Evolutionary conservation across 2,888 invertebrate genomes (phyloP).

Genomic region (Itoplectis maculator): DNA sequence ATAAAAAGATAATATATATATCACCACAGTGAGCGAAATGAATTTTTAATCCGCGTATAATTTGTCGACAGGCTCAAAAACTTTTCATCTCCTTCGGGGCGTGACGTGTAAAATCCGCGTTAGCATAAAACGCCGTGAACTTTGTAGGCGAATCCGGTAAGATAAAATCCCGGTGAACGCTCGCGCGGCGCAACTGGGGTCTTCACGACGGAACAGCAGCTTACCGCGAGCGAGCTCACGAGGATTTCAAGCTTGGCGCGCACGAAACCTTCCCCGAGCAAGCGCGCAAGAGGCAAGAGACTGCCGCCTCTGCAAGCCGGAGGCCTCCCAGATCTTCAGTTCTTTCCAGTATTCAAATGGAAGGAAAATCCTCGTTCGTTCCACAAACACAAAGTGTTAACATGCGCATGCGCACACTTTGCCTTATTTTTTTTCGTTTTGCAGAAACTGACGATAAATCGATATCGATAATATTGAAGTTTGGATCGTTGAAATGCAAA

Average conservation of each 20-base stretch:
- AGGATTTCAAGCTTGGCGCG: slow-evolving; percentile 58
- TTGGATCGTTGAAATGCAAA: too few species aligned
- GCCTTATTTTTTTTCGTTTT: neutral
- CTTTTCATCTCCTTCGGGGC: slow-evolving; percentile 51
- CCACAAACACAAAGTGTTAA: slow-evolving; percentile 42
- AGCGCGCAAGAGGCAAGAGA: slow-evolving; percentile 8
- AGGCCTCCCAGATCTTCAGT: neutral
- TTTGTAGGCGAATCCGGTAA: slow-evolving; percentile 57
- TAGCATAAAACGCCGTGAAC: slow-evolving; percentile 64
- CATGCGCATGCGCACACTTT: neutral
- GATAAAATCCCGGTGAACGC: slow-evolving; percentile 62
- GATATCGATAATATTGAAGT: too few species aligned
- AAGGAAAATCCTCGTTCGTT: slow-evolving; percentile 60
- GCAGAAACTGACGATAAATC: neutral
- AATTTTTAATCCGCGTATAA: slow-evolving; percentile 63
- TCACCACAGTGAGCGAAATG: slow-evolving; percentile 8
- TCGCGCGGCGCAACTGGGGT: too few species aligned
- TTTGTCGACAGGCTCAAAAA: slow-evolving; percentile 62
- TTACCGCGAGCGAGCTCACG: slow-evolving; percentile 54
- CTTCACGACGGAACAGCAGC: slow-evolving; percentile 52
- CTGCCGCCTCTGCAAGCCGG: slow-evolving; percentile 5
- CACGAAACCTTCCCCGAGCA: slow-evolving; percentile 15
- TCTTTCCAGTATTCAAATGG: slow-evolving; percentile 55
- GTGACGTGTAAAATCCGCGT: slow-evolving; percentile 63
- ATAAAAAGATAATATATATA: neutral